Percentiles rank a stretch among this genome's conserved stretches.
Evolutionary conservation across 1,140 invertebrate genomes (phyloP).

Genomic region (Hestina assimilis): DNA sequence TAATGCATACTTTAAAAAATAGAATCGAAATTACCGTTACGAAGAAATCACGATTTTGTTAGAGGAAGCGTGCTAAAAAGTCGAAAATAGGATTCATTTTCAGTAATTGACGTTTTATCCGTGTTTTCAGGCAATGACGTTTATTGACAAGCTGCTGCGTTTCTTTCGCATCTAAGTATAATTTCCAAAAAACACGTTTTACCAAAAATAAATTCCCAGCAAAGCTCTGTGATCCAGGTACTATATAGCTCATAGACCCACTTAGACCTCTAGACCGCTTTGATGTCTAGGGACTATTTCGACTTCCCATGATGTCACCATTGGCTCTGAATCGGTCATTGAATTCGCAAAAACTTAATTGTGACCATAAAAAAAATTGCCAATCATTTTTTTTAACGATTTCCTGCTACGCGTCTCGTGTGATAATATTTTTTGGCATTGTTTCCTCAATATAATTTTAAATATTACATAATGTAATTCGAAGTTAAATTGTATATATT

Average conservation of each 20-base stretch:
- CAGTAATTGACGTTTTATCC: no score
- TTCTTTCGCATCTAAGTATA: no score
- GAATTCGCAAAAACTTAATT: slow-evolving; percentile 8
- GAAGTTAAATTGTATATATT: no score
- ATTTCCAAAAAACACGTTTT: no score
- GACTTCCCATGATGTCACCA: slow-evolving; percentile 12
- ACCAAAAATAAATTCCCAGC: background rate
- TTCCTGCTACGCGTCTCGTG: background rate
- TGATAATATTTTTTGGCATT: background rate
- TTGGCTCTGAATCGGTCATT: background rate
- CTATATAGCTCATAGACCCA: no score
- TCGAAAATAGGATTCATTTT: background rate
- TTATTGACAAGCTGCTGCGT: no score
- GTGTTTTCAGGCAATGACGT: no score
- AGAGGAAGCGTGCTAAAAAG: background rate
- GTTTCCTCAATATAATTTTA: background rate
- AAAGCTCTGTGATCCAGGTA: no score
- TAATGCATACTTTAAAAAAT: no score
- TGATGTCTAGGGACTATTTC: slow-evolving; percentile 3
- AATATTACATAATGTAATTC: background rate
- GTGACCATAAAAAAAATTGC: slow-evolving; percentile 2
- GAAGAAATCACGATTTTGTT: background rate
- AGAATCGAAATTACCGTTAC: background rate
- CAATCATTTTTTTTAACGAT: background rate
- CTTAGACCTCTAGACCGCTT: background rate